phyloP scores from a whole-genome alignment of 1,140 invertebrate genomes.

The Drosophila ficusphila region DNA sequence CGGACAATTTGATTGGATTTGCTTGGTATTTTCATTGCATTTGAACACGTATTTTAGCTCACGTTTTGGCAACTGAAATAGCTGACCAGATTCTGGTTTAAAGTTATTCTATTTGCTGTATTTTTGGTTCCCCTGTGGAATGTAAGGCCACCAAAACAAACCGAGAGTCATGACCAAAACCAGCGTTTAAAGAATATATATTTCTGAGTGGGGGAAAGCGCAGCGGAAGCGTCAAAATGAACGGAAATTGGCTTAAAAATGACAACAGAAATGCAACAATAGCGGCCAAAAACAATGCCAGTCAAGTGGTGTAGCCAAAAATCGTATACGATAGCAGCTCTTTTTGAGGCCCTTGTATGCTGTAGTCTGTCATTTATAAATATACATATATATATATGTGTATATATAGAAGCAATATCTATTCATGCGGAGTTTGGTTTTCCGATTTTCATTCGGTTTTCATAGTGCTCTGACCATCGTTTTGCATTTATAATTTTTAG shows the following conservation, averaged over 20 bases:
- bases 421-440: constrained; percentile 48
- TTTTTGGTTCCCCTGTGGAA: constrained; percentile 1
- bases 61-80: constrained; percentile 4
- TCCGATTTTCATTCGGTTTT: constrained; percentile 53
- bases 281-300: constrained; percentile 43
- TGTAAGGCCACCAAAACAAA: constrained; percentile 9
- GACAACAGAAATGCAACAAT: constrained; percentile 69
- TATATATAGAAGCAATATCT: constrained; percentile 44
- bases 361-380: constrained; percentile 11
- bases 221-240: constrained; percentile 80
- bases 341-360: constrained; percentile 16
- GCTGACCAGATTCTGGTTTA: neutral
- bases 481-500: constrained; percentile 66
- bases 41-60: neutral
- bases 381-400: neutral
- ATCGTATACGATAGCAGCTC: constrained; percentile 16
- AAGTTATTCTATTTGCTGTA: constrained; percentile 6
- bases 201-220: constrained; percentile 20
- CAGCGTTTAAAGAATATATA: constrained; percentile 31
- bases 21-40: neutral
- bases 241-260: constrained; percentile 83
- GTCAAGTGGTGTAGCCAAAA: constrained; percentile 35
- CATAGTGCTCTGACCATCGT: constrained; percentile 49
- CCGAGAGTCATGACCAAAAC: constrained; percentile 8
- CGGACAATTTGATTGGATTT: constrained; percentile 18